Conservation (phyloP, 2,797 vertebrate species). For the Sylvia borin region DNA sequence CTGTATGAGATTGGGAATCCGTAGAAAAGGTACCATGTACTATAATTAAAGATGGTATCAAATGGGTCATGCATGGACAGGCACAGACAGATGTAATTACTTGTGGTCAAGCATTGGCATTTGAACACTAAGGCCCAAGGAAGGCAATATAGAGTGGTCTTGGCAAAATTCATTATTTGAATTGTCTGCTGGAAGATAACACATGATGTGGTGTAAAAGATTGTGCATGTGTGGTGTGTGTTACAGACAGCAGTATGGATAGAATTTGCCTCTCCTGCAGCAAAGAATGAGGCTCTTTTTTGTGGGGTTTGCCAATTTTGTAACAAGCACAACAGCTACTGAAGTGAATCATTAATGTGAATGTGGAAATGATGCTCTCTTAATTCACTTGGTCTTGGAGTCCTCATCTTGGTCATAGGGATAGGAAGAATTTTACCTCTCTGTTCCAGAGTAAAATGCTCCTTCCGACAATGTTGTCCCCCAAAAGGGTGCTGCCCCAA, state of each 20-base stretch:
- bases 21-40: background rate
- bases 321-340: background rate
- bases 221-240: background rate
- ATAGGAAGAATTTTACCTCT: background rate
- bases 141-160: background rate
- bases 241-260: background rate
- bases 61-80: background rate
- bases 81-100: background rate
- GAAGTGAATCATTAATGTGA: fast-evolving
- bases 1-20: background rate
- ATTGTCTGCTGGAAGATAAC: background rate
- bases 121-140: background rate
- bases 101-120: background rate
- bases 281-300: background rate
- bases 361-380: background rate
- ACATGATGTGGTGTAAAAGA: background rate
- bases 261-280: background rate
- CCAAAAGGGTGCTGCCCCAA: background rate
- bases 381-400: background rate
- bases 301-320: background rate
- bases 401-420: background rate
- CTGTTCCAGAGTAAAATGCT: background rate
- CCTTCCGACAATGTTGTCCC: background rate
- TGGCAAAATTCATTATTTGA: background rate
- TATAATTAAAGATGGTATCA: background rate